Conservation (phyloP, 2,113 vertebrate genomes). For the Fregetta grallaria region DNA sequence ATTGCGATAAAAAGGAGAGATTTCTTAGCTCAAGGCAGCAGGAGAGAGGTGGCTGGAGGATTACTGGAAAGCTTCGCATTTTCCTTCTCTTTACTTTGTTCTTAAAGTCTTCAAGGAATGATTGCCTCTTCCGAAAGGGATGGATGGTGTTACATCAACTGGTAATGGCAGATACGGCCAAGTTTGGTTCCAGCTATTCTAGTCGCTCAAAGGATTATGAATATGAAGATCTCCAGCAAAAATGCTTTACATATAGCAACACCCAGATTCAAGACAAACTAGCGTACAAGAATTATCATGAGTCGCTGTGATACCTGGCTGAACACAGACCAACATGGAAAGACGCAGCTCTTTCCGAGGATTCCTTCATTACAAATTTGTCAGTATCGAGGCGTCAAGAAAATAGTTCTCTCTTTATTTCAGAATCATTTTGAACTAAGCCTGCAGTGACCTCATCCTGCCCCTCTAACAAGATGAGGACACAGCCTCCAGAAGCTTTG, state of each 20-base stretch:
- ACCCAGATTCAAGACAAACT: not conserved
- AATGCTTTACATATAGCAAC: not conserved
- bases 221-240: not conserved
- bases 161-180: not conserved
- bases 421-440: not conserved
- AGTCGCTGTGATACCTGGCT: not conserved
- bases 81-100: not conserved
- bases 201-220: not conserved
- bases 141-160: not conserved
- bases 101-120: not conserved
- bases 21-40: not conserved
- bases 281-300: rapidly evolving
- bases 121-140: not conserved
- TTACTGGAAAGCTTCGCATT: not conserved
- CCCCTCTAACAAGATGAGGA: not conserved
- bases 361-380: not conserved
- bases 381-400: not conserved
- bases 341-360: not conserved
- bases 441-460: not conserved
- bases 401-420: not conserved
- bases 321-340: not conserved
- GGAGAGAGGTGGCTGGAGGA: not conserved
- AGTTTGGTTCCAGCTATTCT: not conserved
- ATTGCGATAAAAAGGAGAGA: slow-evolving; percentile 1
- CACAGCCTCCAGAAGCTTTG: not conserved